Evolutionary conservation across 2,113 vertebrate genomes (phyloP), one percentile per base, ranked within the genome.

Genomic region (Isurus oxyrinchus): DNA sequence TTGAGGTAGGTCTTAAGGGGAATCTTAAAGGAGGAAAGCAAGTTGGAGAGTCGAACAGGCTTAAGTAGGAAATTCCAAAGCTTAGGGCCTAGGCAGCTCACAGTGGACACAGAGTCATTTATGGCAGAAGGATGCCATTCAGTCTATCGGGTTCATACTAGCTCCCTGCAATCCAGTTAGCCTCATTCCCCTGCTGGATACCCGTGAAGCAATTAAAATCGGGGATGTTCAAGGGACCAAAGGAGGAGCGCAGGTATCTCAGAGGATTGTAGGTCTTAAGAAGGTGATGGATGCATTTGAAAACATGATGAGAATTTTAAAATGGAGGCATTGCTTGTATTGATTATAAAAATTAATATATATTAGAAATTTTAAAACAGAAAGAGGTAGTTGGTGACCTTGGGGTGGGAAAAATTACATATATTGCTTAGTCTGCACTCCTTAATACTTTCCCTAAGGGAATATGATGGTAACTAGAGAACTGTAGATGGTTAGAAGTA

Each of bases 291-390:
- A 49, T 4, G 23, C 49, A 55, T 55, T 27, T 88, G 53, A 49
- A 88, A 88, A 53, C 44, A 55, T 5, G 44, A 88, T 8, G 49
- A 88, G 86, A 55, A 2, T 55, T 55, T 88, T 88, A 55, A 88
- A 86, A 27, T 55, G 25, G 86, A 53, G 86, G 44, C 44, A 23
- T 88, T 88, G 23, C 23, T 19, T 7, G 44, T 44, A 53, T 25
- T 53, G 19, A 53, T 53, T 44, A 84, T 44, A 84, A 19, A 13
- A 87, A 7, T 44, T 35, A 35, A 19, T 19, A 91, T 91, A 61
- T 61, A 19, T n/a, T n/a, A 59, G 88, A 91, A 91, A 91, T 91
- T 61, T 91, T 61, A 91, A n/a, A 61, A n/a, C 31, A n/a, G 88
- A 14, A 59, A 59, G 49, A 91, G 4, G 14, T 13, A n/a, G 53